phyloP scores from a whole-genome alignment of 2,797 vertebrate genomes.

The Trichosurus vulpecula region DNA sequence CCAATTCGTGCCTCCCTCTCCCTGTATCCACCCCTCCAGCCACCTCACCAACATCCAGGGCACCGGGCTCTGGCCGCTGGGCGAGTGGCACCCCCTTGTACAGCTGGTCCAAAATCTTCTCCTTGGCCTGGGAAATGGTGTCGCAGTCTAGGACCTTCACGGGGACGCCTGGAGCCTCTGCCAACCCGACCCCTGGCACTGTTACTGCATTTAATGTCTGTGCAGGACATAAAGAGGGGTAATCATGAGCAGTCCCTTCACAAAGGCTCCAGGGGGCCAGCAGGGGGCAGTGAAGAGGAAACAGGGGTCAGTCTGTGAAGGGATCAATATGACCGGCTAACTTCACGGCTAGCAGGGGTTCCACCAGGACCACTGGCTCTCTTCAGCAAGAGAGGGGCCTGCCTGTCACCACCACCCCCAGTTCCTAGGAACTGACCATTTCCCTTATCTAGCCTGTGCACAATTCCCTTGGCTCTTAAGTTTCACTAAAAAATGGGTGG shows the following conservation, averaged over 20 bases:
- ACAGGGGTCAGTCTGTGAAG: neutral
- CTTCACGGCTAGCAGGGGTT: neutral
- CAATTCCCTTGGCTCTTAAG: neutral
- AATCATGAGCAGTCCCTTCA: neutral
- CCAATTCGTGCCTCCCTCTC: neutral
- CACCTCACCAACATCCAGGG: conserved; percentile 93
- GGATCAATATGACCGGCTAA: neutral
- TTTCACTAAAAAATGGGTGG: neutral
- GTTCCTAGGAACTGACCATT: neutral
- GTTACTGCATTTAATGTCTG: conserved; percentile 94
- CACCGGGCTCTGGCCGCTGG: conserved; percentile 92
- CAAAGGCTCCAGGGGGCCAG: neutral
- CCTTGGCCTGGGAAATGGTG: conserved; percentile 97
- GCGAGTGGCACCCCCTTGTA: conserved; percentile 94
- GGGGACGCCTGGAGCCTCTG: conserved; percentile 90
- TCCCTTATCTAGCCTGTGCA: neutral
- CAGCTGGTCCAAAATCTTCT: conserved; percentile 97
- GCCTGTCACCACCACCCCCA: neutral
- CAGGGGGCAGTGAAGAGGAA: neutral
- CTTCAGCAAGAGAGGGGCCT: neutral
- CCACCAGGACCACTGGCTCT: neutral
- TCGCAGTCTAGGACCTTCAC: conserved; percentile 96
- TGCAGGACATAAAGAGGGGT: conserved; percentile 45
- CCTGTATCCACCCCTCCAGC: neutral
- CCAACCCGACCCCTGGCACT: conserved; percentile 87